phyloP scores from a whole-genome alignment of 2,113 vertebrate species.

The Syrrhaptes paradoxus region DNA sequence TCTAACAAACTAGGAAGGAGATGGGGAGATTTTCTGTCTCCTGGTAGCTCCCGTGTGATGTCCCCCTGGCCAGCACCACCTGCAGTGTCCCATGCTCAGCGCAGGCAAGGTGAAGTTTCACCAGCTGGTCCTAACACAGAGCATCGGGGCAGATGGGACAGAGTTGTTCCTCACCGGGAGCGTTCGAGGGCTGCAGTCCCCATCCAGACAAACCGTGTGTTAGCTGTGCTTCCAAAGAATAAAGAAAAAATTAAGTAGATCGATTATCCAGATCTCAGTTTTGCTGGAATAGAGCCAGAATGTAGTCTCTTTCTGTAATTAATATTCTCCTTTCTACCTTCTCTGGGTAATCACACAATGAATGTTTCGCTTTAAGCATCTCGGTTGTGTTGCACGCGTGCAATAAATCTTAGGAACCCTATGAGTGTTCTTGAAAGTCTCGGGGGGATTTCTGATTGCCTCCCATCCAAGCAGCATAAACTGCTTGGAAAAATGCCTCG shows the following conservation, averaged over 20 bases:
- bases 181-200: background rate
- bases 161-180: background rate
- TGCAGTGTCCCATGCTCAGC: background rate
- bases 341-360: background rate
- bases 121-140: background rate
- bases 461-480: background rate
- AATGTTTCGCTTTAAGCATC: background rate
- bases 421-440: background rate
- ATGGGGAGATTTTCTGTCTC: background rate
- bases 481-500: background rate
- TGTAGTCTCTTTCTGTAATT: background rate
- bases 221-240: background rate
- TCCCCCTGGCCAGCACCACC: background rate
- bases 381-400: background rate
- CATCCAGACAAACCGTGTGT: background rate
- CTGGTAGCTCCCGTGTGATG: background rate
- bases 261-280: background rate
- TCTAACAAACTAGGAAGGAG: background rate
- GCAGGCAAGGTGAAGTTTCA: background rate
- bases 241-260: background rate
- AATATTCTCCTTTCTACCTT: background rate
- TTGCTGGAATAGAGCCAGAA: background rate
- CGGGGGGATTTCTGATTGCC: background rate
- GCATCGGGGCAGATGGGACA: background rate
- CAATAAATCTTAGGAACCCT: background rate